phyloP scores from a whole-genome alignment of 2,888 invertebrate genomes.

The Diarsia rubi region DNA sequence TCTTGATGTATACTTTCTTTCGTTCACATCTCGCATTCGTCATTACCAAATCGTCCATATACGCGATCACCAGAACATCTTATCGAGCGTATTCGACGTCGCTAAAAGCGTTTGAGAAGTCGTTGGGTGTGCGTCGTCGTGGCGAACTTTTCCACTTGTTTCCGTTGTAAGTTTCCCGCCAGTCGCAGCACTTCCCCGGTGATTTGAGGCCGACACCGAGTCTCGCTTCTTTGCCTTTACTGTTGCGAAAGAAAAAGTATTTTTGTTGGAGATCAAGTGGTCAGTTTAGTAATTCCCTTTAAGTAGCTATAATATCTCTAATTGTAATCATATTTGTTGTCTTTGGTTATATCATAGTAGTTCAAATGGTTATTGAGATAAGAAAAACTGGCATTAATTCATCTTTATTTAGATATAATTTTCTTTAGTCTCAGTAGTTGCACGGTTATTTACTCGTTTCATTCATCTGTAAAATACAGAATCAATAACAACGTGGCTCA shows the following conservation, averaged over 20 bases:
- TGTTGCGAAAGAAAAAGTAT: constrained; percentile 32
- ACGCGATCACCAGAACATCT: constrained; percentile 35
- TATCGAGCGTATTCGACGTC: constrained; percentile 25
- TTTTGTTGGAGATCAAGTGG: constrained; percentile 42
- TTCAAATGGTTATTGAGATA: constrained; percentile 10
- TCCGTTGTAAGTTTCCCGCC: constrained; percentile 51
- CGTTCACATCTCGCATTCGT: neutral
- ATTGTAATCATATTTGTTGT: neutral
- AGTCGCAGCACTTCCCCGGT: constrained; percentile 47
- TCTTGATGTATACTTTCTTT: neutral
- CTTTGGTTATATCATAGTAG: neutral
- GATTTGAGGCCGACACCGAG: constrained; percentile 47
- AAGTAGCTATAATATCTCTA: constrained; percentile 4
- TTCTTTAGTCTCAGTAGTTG: neutral
- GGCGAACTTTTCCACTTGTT: constrained; percentile 73
- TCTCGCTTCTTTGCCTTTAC: constrained; percentile 35
- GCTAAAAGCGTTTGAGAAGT: constrained; percentile 72
- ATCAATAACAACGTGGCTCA: constrained; percentile 1
- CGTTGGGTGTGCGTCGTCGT: constrained; percentile 65
- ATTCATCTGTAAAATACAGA: constrained; percentile 3
- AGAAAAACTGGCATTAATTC: constrained; percentile 19
- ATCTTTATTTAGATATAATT: constrained; percentile 12
- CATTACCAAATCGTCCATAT: constrained; percentile 10
- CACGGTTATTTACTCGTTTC: neutral
- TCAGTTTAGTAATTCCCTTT: constrained; percentile 13